These are phyloP conservation scores for Gryon sp. DNA, from an alignment of 1,140 invertebrate species.

Conservation along the genomic window DNA sequence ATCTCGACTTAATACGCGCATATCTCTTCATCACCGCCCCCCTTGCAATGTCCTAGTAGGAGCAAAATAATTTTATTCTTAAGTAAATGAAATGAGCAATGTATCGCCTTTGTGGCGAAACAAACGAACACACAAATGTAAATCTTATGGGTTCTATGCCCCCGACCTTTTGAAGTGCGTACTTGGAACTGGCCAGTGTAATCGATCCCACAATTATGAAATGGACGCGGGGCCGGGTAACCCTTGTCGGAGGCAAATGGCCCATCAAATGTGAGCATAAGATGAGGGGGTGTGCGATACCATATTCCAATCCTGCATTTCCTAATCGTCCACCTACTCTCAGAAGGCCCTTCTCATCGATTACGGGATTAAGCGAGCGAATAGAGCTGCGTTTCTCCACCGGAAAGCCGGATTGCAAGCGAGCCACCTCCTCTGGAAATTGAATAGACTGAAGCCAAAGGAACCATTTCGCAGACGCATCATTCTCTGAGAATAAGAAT, in stretches of 20 bases:
- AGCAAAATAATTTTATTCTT: too few species aligned
- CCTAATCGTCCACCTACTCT: constrained; percentile 4
- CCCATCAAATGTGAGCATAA: constrained; percentile 19
- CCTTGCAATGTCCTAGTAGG: too few species aligned
- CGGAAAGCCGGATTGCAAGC: too few species aligned
- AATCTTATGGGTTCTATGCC: constrained; percentile 40
- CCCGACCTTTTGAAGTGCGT: constrained; percentile 31
- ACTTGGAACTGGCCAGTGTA: constrained; percentile 68
- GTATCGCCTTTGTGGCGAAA: constrained; percentile 63
- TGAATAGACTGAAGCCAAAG: background rate
- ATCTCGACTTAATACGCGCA: too few species aligned
- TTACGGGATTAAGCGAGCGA: background rate
- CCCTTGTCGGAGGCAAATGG: background rate
- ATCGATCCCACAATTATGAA: constrained; percentile 63
- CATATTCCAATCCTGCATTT: background rate
- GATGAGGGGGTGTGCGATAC: constrained; percentile 11
- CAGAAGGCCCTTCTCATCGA: background rate
- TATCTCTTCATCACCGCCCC: too few species aligned
- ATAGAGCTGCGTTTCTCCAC: background rate
- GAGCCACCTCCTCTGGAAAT: background rate
- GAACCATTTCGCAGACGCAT: background rate
- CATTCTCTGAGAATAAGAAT: background rate
- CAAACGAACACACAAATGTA: constrained; percentile 58
- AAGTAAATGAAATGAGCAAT: too few species aligned
- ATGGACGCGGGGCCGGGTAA: background rate